phyloP scores from a whole-genome alignment of 2,888 invertebrate species.

The Apamea epomidion region DNA sequence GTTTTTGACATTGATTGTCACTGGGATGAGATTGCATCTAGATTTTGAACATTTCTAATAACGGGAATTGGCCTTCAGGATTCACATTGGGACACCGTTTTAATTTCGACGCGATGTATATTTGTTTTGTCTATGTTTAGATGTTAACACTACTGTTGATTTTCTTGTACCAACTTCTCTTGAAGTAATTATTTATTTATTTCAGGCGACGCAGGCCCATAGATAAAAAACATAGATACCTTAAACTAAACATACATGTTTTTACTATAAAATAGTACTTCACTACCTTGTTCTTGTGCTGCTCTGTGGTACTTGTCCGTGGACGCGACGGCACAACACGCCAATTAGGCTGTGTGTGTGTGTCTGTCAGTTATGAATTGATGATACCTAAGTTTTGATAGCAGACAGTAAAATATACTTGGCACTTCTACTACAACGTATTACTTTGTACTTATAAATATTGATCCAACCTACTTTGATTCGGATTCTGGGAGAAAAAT shows the following conservation, averaged over 20 bases:
- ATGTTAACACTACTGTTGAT: no score
- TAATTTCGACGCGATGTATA: background rate
- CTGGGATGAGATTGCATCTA: background rate
- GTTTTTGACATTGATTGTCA: background rate
- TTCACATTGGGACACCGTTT: background rate
- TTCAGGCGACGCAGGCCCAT: no score
- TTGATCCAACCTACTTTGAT: conserved; percentile 3
- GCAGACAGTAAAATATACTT: background rate
- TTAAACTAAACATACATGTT: no score
- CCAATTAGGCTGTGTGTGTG: background rate
- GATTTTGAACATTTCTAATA: background rate
- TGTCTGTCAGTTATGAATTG: background rate
- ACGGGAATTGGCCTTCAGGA: background rate
- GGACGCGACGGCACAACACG: no score
- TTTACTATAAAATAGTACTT: no score
- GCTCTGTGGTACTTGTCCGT: no score
- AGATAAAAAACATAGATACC: no score
- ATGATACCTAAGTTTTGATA: background rate
- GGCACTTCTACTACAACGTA: no score
- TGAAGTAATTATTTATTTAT: no score
- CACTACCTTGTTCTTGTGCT: no score
- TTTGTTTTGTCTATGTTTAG: background rate
- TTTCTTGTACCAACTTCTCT: no score
- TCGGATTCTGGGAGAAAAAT: background rate
- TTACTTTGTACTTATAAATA: background rate